Percentiles rank a stretch among this genome's conserved stretches.
phyloP scores from a whole-genome alignment of 2,797 vertebrate genomes.

The Hypotaenidia philippensis region DNA sequence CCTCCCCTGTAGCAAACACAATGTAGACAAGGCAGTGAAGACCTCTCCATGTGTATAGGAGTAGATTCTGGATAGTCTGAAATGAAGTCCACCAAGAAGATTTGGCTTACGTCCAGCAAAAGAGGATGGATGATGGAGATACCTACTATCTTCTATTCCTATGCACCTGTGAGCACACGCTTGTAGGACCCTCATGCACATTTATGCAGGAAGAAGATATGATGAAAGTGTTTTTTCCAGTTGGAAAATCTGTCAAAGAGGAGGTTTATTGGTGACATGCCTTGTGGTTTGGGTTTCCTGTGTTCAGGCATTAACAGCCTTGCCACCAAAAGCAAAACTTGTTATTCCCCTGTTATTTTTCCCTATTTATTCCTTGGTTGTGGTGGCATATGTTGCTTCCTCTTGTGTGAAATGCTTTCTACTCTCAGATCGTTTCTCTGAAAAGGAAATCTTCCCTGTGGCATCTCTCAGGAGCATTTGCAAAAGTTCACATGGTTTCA shows the following conservation, averaged over 20 bases:
- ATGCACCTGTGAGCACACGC: neutral
- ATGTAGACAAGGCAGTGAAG: accelerated
- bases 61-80: neutral
- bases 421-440: conserved; percentile 55
- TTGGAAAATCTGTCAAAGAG: conserved; percentile 14
- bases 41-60: neutral
- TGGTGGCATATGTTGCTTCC: conserved; percentile 64
- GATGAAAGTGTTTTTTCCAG: neutral
- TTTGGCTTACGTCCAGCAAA: neutral
- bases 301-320: conserved; percentile 17
- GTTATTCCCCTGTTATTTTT: conserved; percentile 59
- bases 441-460: conserved; percentile 64
- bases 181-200: neutral
- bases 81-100: neutral
- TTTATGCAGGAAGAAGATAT: neutral
- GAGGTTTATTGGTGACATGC: neutral
- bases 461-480: conserved; percentile 69
- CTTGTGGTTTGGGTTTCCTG: neutral
- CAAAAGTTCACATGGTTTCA: conserved; percentile 64
- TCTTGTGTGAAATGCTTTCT: conserved; percentile 69
- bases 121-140: neutral
- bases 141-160: neutral
- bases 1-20: neutral
- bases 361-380: conserved; percentile 54
- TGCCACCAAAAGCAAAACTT: conserved; percentile 40